Percentiles rank a stretch among this genome's conserved stretches.
phyloP scores from a whole-genome alignment of 1,140 invertebrate genomes.

The Diploscapter pachys region DNA sequence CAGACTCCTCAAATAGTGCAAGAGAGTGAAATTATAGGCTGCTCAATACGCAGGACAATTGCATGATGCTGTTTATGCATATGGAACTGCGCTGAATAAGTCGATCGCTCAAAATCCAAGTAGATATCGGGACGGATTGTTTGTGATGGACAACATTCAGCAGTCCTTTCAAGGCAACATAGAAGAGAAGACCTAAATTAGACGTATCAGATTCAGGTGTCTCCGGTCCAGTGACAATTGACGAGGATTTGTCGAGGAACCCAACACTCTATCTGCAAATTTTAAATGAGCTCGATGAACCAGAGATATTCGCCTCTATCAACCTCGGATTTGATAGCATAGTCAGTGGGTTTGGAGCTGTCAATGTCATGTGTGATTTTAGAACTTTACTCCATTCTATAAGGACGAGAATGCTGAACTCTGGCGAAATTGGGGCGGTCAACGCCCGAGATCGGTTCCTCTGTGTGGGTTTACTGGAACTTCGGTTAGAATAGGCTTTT shows the following conservation, averaged over 20 bases:
- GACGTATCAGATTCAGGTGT: slow-evolving; percentile 15
- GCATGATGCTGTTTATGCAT: background rate
- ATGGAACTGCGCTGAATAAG: background rate
- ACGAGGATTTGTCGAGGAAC: slow-evolving; percentile 14
- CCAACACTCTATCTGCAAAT: slow-evolving; percentile 14
- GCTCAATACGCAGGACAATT: slow-evolving; percentile 1
- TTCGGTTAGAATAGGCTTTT: background rate
- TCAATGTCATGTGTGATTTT: background rate
- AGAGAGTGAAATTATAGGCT: background rate
- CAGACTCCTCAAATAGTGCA: too few species aligned
- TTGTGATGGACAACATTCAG: background rate
- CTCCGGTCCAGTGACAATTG: slow-evolving; percentile 13
- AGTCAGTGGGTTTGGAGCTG: background rate
- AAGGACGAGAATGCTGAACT: slow-evolving; percentile 11
- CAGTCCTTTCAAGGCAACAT: background rate
- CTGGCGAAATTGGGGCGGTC: slow-evolving; percentile 10
- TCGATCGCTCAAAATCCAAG: background rate
- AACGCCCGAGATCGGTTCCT: slow-evolving; percentile 9
- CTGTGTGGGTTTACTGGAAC: slow-evolving; percentile 15
- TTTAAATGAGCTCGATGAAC: background rate
- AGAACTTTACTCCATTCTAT: slow-evolving; percentile 27
- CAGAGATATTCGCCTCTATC: background rate
- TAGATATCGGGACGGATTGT: background rate
- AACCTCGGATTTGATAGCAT: slow-evolving; percentile 3
- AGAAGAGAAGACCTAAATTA: background rate